phyloP scores from a whole-genome alignment of 2,797 vertebrate genomes.

The Xiphorhynchus erythropygius region DNA sequence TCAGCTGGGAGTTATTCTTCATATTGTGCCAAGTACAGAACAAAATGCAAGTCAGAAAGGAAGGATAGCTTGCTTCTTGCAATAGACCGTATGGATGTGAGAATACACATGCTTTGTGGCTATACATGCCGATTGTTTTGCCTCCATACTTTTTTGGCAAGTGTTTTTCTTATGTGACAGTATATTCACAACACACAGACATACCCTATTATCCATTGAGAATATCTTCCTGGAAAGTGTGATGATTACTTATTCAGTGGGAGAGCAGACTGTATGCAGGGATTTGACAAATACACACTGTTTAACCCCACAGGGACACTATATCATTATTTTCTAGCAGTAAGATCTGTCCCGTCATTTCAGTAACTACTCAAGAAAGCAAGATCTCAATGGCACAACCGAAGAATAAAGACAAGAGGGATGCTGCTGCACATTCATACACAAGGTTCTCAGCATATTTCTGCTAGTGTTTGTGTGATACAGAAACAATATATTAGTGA shows the following conservation, averaged over 20 bases:
- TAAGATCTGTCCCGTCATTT: background rate
- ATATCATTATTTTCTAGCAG: background rate
- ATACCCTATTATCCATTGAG: background rate
- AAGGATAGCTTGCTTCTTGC: background rate
- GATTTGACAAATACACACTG: background rate
- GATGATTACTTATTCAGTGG: background rate
- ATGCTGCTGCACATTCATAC: background rate
- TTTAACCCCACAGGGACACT: background rate
- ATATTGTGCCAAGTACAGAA: background rate
- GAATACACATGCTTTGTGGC: background rate
- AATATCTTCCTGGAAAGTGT: background rate
- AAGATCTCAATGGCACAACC: accelerated
- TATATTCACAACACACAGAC: background rate
- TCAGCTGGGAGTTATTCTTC: background rate
- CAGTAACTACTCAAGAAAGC: background rate
- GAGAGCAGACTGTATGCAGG: background rate
- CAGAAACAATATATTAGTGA: background rate
- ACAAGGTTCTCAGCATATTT: background rate
- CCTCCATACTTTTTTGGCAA: background rate
- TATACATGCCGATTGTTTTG: background rate
- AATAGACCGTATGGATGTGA: background rate
- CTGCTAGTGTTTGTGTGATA: background rate
- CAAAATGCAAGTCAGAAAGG: background rate
- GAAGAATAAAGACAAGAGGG: background rate
- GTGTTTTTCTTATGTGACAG: background rate